Conservation (phyloP, 2,797 vertebrate species). For the Macropus fuliginosus region DNA sequence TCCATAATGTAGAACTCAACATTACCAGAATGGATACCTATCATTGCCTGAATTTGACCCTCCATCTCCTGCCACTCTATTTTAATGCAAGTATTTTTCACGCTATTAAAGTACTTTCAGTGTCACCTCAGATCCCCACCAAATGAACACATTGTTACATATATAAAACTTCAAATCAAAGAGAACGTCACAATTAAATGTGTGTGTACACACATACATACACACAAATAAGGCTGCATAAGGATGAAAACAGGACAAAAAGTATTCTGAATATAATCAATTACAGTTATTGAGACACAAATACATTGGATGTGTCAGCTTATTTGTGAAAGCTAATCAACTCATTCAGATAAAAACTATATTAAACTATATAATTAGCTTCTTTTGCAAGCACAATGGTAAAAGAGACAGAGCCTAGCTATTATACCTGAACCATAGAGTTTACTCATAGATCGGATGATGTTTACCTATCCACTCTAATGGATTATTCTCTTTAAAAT, state of each 20-base stretch:
- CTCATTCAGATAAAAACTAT: constrained; percentile 48
- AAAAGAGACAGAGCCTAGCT: constrained; percentile 25
- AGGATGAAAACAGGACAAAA: constrained; percentile 31
- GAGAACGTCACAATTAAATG: constrained; percentile 7
- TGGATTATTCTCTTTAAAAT: constrained; percentile 62
- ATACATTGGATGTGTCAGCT: constrained; percentile 54
- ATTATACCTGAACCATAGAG: constrained; percentile 45
- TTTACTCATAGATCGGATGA: constrained; percentile 18
- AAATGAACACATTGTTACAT: background rate
- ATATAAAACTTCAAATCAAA: constrained; percentile 14
- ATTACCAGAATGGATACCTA: background rate
- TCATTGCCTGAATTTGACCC: background rate
- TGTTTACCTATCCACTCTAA: constrained; percentile 50
- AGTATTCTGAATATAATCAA: constrained; percentile 45
- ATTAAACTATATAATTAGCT: constrained; percentile 19
- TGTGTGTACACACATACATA: too few species aligned
- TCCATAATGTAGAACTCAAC: background rate
- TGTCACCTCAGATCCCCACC: background rate
- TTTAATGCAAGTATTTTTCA: background rate
- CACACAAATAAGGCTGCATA: background rate
- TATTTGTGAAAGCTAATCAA: constrained; percentile 62
- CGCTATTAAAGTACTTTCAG: background rate
- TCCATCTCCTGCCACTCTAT: background rate
- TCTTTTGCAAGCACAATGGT: constrained; percentile 29
- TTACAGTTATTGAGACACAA: constrained; percentile 38